phyloP scores from a whole-genome alignment of 2,888 invertebrate genomes.

The Rhorus exstirpatorius region DNA sequence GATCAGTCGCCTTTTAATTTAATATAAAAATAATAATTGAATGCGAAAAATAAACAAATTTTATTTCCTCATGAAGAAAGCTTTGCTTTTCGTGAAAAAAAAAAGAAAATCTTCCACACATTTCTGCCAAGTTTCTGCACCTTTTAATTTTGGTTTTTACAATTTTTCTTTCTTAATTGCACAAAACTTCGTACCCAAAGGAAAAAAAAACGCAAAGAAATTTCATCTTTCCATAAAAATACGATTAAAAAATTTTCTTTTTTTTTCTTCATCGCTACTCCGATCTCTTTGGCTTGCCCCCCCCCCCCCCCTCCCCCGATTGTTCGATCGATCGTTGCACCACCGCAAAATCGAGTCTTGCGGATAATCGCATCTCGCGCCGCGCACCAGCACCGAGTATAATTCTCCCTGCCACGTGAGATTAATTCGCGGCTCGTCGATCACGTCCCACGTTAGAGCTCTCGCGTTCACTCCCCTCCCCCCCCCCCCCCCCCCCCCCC shows the following conservation, averaged over 20 bases:
- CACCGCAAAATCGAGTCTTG: slow-evolving; percentile 57
- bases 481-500: neutral
- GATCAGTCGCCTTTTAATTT: neutral
- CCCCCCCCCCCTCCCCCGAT: slow-evolving; percentile 19
- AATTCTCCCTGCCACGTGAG: slow-evolving; percentile 66
- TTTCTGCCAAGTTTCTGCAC: too few relatives aligned
- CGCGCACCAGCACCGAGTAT: slow-evolving; percentile 59
- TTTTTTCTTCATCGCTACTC: slow-evolving; percentile 8
- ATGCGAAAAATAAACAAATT: too few relatives aligned
- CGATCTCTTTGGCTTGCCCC: slow-evolving; percentile 20
- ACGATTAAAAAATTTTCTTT: slow-evolving; percentile 10
- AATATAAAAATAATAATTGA: neutral
- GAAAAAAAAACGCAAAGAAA: too few relatives aligned
- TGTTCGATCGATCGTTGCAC: slow-evolving; percentile 54
- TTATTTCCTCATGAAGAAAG: too few relatives aligned
- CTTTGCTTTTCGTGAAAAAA: too few relatives aligned
- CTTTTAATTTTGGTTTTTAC: neutral
- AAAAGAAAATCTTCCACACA: too few relatives aligned
- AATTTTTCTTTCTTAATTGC: neutral
- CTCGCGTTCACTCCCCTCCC: neutral
- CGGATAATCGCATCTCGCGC: slow-evolving; percentile 64
- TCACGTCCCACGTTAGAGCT: slow-evolving; percentile 56
- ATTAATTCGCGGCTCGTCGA: slow-evolving; percentile 67
- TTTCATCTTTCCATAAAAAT: neutral
- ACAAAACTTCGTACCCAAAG: too few relatives aligned